Evolutionary conservation across 2,888 invertebrate genomes (phyloP).

Genomic region (Plagodis dolabraria): DNA sequence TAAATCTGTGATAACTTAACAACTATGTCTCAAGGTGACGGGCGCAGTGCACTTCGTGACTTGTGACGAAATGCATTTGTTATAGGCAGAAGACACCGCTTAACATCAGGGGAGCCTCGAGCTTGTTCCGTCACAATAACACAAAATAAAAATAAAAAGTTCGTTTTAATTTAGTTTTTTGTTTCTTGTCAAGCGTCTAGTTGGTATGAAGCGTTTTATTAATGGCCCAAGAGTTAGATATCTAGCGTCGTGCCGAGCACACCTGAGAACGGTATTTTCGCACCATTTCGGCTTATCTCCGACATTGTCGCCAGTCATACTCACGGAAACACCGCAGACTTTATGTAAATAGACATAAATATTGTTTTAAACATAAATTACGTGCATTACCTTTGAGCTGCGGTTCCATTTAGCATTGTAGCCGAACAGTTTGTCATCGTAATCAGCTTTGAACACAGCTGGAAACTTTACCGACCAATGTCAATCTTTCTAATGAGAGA

Average conservation of each 20-base stretch:
- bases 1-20: too few relatives aligned
- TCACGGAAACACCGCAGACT: slow-evolving; percentile 60
- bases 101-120: too few relatives aligned
- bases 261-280: slow-evolving; percentile 50
- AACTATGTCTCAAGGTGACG: too few relatives aligned
- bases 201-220: not conserved
- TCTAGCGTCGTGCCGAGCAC: slow-evolving; percentile 43
- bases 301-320: slow-evolving; percentile 54
- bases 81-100: too few relatives aligned
- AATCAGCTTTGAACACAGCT: slow-evolving; percentile 7
- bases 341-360: slow-evolving; percentile 64
- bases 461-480: not conserved
- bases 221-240: slow-evolving; percentile 8
- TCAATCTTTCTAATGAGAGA: too few relatives aligned
- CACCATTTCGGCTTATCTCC: slow-evolving; percentile 61
- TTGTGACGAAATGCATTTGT: too few relatives aligned
- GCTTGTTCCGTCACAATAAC: too few relatives aligned
- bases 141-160: too few relatives aligned
- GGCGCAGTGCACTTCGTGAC: too few relatives aligned
- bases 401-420: slow-evolving; percentile 30
- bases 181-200: too few relatives aligned
- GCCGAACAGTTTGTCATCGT: slow-evolving; percentile 11
- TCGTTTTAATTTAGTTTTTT: too few relatives aligned
- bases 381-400: slow-evolving; percentile 38
- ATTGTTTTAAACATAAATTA: slow-evolving; percentile 61